Conservation (phyloP, 2,797 vertebrate species). For the Pelodytes ibericus region DNA sequence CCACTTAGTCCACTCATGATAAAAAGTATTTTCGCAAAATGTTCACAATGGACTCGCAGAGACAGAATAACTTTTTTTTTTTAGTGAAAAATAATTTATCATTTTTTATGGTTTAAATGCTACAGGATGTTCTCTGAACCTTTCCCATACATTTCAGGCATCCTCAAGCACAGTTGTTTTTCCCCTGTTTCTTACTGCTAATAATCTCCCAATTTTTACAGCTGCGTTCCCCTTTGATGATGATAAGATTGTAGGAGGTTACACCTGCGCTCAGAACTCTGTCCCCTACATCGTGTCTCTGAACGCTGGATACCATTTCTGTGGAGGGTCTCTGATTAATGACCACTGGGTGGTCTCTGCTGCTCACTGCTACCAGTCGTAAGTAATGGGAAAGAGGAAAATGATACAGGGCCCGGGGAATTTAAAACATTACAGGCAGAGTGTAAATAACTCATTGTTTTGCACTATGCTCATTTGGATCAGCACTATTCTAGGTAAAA, state of each 20-base stretch:
- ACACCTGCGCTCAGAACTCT: constrained; percentile 68
- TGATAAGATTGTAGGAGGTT: constrained; percentile 73
- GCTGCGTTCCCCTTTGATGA: constrained; percentile 45
- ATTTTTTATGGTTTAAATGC: too few species aligned
- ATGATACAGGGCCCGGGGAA: neutral
- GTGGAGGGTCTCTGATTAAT: constrained; percentile 71
- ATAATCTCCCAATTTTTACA: neutral
- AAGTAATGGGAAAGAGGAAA: constrained; percentile 55
- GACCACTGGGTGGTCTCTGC: constrained; percentile 73
- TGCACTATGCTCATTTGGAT: too few species aligned
- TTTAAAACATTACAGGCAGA: neutral
- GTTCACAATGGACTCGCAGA: too few species aligned
- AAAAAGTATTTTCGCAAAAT: too few species aligned
- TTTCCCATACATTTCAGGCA: too few species aligned
- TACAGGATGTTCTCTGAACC: too few species aligned
- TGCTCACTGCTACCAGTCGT: constrained; percentile 76
- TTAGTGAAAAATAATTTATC: too few species aligned
- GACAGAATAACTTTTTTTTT: too few species aligned
- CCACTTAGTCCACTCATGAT: too few species aligned
- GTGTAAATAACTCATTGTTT: neutral
- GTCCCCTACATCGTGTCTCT: constrained; percentile 73
- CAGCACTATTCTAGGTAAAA: too few species aligned
- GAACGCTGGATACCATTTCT: constrained; percentile 72
- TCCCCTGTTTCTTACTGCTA: too few species aligned
- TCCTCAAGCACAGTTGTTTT: too few species aligned